Conservation (phyloP, 2,797 vertebrate species). For the Gymnothorax reevesii region DNA sequence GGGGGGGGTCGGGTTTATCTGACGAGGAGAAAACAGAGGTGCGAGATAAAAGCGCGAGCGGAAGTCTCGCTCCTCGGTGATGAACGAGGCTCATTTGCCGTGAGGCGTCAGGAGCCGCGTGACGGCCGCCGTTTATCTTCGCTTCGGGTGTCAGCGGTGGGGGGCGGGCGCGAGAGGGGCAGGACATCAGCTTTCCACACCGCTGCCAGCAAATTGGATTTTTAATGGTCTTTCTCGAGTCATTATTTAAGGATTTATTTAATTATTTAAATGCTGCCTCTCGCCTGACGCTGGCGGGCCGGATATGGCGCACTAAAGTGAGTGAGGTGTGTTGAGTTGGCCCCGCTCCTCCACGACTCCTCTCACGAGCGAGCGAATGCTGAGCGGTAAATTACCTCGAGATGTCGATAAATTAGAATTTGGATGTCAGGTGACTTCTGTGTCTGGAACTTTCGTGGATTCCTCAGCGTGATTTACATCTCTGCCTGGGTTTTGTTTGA, state of each 20-base stretch:
- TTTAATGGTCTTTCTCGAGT: slow-evolving; percentile 15
- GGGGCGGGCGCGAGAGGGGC: background rate
- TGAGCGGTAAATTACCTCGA: slow-evolving; percentile 24
- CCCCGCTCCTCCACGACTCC: background rate
- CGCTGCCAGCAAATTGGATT: slow-evolving; percentile 33
- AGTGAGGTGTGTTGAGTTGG: background rate
- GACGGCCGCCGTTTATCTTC: slow-evolving; percentile 29
- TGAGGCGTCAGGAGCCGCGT: slow-evolving; percentile 8
- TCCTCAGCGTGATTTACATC: slow-evolving; percentile 29
- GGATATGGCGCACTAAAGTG: background rate
- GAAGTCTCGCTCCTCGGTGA: slow-evolving; percentile 13
- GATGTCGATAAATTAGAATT: slow-evolving; percentile 29
- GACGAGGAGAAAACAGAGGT: slow-evolving; percentile 14
- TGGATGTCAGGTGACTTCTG: slow-evolving; percentile 30
- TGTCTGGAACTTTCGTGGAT: slow-evolving; percentile 27
- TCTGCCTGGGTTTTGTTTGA: slow-evolving; percentile 13
- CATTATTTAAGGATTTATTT: slow-evolving; percentile 31
- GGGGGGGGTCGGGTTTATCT: slow-evolving; percentile 10
- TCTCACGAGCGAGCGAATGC: slow-evolving; percentile 3
- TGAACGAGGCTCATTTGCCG: slow-evolving; percentile 34
- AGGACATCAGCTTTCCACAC: slow-evolving; percentile 19
- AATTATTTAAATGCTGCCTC: slow-evolving; percentile 21
- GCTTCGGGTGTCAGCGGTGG: background rate
- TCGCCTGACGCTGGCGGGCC: background rate
- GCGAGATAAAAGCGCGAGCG: slow-evolving; percentile 26